Percentiles rank a stretch among this genome's conserved stretches.
Evolutionary conservation across 2,888 invertebrate species (phyloP).

Genomic region (Pyrgus malvae): DNA sequence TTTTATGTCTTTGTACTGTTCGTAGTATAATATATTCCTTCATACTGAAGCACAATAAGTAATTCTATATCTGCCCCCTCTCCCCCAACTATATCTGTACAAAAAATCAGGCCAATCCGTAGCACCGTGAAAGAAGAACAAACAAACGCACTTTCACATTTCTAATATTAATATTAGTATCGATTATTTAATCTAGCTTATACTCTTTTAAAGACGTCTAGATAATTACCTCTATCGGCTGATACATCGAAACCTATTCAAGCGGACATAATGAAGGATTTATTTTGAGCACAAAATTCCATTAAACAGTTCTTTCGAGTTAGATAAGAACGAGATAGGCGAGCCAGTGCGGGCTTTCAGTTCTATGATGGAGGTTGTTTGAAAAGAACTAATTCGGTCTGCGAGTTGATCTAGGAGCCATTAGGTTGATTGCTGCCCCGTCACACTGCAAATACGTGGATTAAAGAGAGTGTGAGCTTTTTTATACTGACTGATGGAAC

Average conservation of each 20-base stretch:
- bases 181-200: too few relatives aligned
- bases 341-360: slow-evolving; percentile 61
- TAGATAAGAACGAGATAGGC: slow-evolving; percentile 19
- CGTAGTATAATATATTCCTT: too few relatives aligned
- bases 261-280: slow-evolving; percentile 16
- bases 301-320: slow-evolving; percentile 17
- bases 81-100: too few relatives aligned
- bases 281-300: slow-evolving; percentile 18
- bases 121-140: too few relatives aligned
- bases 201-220: background rate
- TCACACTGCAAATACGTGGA: slow-evolving; percentile 49
- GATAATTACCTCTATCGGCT: slow-evolving; percentile 6
- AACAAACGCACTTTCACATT: too few relatives aligned
- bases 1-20: too few relatives aligned
- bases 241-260: slow-evolving; percentile 12
- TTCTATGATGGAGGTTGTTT: slow-evolving; percentile 65
- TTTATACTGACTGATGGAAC: slow-evolving; percentile 1
- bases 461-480: slow-evolving; percentile 50
- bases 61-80: too few relatives aligned
- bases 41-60: too few relatives aligned
- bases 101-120: too few relatives aligned
- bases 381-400: slow-evolving; percentile 73
- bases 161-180: too few relatives aligned
- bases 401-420: slow-evolving; percentile 62
- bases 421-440: slow-evolving; percentile 73